Base-by-base conservation (phyloP, 2,113 vertebrate species). In the Centropus unirufus region DNA sequence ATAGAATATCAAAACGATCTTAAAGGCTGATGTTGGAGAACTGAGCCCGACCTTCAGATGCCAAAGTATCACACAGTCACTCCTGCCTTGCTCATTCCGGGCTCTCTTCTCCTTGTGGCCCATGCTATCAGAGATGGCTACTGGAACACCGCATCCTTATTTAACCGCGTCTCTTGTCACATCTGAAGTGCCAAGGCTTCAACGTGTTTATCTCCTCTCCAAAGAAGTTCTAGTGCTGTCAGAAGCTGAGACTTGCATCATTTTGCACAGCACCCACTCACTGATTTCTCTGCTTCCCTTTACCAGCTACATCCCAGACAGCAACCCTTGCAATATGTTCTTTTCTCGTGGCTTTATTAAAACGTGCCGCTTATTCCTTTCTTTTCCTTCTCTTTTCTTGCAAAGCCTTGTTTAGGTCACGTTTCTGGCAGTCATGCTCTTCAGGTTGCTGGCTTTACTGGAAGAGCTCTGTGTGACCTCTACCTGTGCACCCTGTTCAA, bases 201-300 rank as follows among this genome's bases (percentile, higher is more conserved):
- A 89, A 17, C 2, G 0, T 89, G 94, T 92, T 95, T 95, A 89
- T 93, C 86, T 95, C 89, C 12, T 90, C 83, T 89, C 91, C 39
- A 36, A 66, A 81, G 88, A 82, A 94, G 79, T 96, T 95, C 36
- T 92, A 63, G 66, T 89, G 91, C 95, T 94, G 92, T 96, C 89
- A 90, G 63, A 95, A 95, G 79, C 76, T 22, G 63, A 90, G 72
- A 70, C 64, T 86, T 86, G 90, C 73, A 90, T 90, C 96, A 89
- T 92, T 96, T 83, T 90, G 80, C 91, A 83, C 49, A 80, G 96
- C 96, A 94, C 96, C 95, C 96, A 95, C 95, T 97, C 96, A 47
- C 5, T 63, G 76, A 89, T 89, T 63, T 88, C 79, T 54, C 86
- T 3, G 19, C 86, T 95, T 94, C 73, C 42, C 76, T 92, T 51